A percentile compares a stretch with the other conserved stretches of the same genome.
Evolutionary conservation across 2,797 vertebrate species (phyloP).

Genomic region (Aselliscus stoliczkanus): DNA sequence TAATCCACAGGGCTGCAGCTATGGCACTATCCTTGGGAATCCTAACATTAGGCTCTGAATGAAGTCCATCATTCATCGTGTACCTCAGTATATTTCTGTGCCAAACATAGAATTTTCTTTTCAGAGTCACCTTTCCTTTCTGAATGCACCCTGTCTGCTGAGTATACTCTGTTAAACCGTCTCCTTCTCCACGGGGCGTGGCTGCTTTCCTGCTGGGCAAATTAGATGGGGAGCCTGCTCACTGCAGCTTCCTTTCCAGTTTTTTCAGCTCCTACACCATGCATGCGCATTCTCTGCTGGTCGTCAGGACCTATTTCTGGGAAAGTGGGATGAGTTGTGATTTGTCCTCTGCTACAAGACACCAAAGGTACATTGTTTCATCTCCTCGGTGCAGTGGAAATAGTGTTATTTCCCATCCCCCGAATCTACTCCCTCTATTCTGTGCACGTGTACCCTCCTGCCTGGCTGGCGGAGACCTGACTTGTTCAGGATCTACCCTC

Average conservation of each 20-base stretch:
- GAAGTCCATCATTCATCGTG: background rate
- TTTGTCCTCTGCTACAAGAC: background rate
- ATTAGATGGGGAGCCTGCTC: background rate
- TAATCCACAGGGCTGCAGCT: background rate
- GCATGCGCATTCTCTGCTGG: background rate
- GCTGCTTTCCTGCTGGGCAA: background rate
- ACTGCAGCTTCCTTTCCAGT: background rate
- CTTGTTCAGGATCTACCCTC: background rate
- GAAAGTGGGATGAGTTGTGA: background rate
- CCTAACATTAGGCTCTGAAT: background rate
- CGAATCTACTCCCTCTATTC: background rate
- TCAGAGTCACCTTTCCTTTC: background rate
- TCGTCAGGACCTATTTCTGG: background rate
- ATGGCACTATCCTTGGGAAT: background rate
- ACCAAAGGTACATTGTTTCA: background rate
- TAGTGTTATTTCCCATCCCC: background rate
- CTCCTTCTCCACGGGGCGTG: background rate
- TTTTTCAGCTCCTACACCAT: background rate
- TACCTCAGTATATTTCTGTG: background rate
- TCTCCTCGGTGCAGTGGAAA: background rate
- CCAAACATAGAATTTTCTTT: background rate
- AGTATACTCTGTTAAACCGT: background rate
- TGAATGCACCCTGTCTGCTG: background rate
- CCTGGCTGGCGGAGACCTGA: background rate
- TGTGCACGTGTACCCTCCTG: background rate